Evolutionary conservation across 1,140 invertebrate species (phyloP).

Genomic region (Agrypnia vestita): DNA sequence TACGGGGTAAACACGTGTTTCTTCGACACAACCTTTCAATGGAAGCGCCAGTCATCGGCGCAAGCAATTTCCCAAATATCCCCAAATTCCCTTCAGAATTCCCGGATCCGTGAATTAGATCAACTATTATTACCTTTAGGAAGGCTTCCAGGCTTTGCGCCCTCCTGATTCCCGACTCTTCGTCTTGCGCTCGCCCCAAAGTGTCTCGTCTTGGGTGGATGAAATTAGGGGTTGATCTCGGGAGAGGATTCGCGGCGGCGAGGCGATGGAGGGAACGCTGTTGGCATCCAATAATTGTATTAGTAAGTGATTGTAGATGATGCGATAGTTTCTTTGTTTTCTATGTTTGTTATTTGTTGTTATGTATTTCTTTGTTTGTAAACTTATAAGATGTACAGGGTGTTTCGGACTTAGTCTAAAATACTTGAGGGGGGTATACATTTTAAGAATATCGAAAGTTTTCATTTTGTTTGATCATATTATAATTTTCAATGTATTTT

Average conservation of each 20-base stretch:
- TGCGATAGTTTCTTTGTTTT: too few species aligned
- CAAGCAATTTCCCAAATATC: conserved; percentile 11
- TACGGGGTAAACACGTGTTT: conserved; percentile 9
- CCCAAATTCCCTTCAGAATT: conserved; percentile 13
- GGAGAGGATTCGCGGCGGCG: background rate
- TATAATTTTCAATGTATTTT: too few species aligned
- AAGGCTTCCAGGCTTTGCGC: conserved; percentile 4
- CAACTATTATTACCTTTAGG: conserved; percentile 23
- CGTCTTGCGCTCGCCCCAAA: background rate
- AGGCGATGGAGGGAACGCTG: background rate
- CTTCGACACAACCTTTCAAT: conserved; percentile 8
- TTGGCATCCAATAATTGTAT: conserved; percentile 8
- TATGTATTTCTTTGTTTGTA: too few species aligned
- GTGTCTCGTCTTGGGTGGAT: conserved; percentile 15
- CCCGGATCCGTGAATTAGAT: conserved; percentile 17
- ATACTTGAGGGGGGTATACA: too few species aligned
- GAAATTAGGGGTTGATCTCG: conserved; percentile 3
- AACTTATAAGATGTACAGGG: too few species aligned
- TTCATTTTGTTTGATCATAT: too few species aligned
- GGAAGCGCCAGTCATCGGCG: conserved; percentile 25
- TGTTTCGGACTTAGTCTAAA: too few species aligned
- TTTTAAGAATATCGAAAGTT: too few species aligned
- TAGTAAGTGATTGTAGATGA: conserved; percentile 10
- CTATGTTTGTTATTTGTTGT: too few species aligned
- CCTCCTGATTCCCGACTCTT: conserved; percentile 20